Conservation (phyloP, 2,888 invertebrate genomes). For the Tipula helvola region DNA sequence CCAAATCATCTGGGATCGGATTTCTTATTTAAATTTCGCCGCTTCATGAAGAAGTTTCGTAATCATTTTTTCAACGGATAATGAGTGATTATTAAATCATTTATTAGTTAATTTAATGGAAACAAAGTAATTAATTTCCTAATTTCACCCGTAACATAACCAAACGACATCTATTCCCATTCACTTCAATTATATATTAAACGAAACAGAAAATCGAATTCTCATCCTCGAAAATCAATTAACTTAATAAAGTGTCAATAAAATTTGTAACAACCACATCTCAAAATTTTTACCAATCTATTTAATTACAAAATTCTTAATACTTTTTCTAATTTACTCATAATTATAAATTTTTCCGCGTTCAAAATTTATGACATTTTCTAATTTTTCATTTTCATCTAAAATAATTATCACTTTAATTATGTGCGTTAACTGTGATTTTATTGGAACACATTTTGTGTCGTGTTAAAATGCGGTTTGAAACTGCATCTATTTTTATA, state of each 20-base stretch:
- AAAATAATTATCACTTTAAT: not conserved
- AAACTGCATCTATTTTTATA: not conserved
- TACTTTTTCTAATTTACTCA: not conserved
- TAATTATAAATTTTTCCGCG: not conserved
- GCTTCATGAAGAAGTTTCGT: too few species aligned
- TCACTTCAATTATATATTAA: not conserved
- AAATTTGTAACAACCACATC: not conserved
- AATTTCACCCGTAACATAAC: not conserved
- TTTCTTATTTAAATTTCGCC: too few species aligned
- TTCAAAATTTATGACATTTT: not conserved
- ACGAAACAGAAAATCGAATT: not conserved
- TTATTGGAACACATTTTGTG: not conserved
- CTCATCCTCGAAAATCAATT: not conserved
- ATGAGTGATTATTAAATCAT: too few species aligned
- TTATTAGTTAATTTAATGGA: not conserved
- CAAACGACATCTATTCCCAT: not conserved
- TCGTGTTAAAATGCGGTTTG: not conserved
- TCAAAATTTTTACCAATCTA: not conserved
- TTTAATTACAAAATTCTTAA: not conserved
- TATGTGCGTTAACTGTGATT: not conserved
- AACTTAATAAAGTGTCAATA: not conserved
- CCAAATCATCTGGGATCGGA: too few species aligned
- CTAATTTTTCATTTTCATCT: not conserved
- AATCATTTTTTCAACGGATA: too few species aligned
- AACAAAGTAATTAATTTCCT: not conserved